phyloP scores from a whole-genome alignment of 1,140 invertebrate species.

The Bilobella aurantiaca region DNA sequence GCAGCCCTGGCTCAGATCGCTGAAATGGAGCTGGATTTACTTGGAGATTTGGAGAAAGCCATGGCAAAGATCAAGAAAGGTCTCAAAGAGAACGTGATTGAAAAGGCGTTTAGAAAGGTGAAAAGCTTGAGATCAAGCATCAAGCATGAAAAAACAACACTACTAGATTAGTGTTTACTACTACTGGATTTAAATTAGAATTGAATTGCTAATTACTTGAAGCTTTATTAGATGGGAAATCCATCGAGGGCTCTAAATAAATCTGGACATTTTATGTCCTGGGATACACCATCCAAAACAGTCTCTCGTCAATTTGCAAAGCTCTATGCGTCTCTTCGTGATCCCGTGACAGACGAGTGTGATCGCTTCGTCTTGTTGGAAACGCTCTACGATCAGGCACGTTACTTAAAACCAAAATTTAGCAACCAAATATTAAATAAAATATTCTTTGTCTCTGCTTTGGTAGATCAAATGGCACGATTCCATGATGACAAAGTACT shows the following conservation, averaged over 20 bases:
- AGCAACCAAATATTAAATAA: neutral
- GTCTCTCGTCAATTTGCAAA: conserved; percentile 8
- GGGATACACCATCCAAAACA: conserved; percentile 17
- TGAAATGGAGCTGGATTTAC: conserved; percentile 29
- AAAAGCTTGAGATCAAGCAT: too few species aligned
- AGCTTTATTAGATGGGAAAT: conserved; percentile 24
- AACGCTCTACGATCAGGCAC: conserved; percentile 8
- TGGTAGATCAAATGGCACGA: conserved; percentile 14
- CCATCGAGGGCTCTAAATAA: conserved; percentile 24
- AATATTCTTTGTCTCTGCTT: too few species aligned
- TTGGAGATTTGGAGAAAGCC: conserved; percentile 26
- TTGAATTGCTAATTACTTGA: neutral
- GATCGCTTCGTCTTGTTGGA: conserved; percentile 13
- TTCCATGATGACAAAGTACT: conserved; percentile 1
- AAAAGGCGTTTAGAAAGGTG: conserved; percentile 19
- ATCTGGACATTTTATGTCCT: conserved; percentile 23
- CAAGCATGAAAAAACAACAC: too few species aligned
- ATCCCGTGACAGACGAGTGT: neutral
- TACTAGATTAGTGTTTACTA: too few species aligned
- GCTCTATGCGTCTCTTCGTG: conserved; percentile 15
- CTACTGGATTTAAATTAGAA: neutral
- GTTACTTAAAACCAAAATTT: neutral
- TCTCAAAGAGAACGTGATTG: conserved; percentile 9
- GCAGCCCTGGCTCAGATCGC: conserved; percentile 26
- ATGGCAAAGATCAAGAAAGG: conserved; percentile 20